These are phyloP conservation scores for Lophochroa leadbeateri DNA, from an alignment of 2,113 vertebrate species.

Conservation along the genomic window DNA sequence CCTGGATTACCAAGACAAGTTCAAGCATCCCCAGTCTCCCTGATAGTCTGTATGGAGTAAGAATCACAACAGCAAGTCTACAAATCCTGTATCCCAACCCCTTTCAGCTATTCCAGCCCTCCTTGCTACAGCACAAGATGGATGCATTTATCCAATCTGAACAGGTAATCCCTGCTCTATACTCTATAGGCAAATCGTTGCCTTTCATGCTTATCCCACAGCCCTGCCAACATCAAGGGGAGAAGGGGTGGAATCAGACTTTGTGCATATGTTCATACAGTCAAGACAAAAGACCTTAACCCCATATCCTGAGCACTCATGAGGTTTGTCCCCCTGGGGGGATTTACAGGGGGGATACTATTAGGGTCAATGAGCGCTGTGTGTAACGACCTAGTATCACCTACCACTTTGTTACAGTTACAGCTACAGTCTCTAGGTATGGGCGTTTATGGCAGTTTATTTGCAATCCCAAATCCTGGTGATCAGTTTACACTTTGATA, in stretches of 20 bases:
- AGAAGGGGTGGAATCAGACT: neutral
- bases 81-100: neutral
- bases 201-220: neutral
- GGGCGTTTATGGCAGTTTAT: neutral
- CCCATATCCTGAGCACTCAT: too few relatives aligned
- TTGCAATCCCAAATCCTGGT: neutral
- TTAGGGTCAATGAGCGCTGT: too few relatives aligned
- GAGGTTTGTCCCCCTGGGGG: too few relatives aligned
- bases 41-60: rapidly evolving
- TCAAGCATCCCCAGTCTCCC: neutral
- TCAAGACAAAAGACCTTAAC: too few relatives aligned
- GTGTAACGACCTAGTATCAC: too few relatives aligned
- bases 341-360: too few relatives aligned
- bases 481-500: neutral
- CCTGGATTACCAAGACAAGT: neutral
- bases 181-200: neutral
- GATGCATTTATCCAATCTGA: neutral
- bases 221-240: neutral
- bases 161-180: neutral
- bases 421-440: neutral
- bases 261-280: too few relatives aligned
- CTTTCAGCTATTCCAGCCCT: neutral
- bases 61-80: neutral
- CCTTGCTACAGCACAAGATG: neutral
- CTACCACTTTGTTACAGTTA: too few relatives aligned